Evolutionary conservation across 2,888 invertebrate genomes (phyloP).

Genomic region (Drosophila anceps): DNA sequence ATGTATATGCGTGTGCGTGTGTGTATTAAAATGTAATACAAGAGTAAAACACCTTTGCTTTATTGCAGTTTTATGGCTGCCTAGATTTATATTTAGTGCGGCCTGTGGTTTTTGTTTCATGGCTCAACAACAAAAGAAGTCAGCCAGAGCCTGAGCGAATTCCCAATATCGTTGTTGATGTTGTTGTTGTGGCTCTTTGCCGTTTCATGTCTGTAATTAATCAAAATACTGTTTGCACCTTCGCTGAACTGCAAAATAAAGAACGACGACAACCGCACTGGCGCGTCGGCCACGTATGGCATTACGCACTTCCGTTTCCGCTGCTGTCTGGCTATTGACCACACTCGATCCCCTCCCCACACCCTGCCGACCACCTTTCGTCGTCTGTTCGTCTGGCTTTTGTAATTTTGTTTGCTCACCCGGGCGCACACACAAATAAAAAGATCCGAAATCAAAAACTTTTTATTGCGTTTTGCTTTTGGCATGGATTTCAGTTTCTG

Average conservation of each 20-base stretch:
- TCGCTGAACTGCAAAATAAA: constrained; percentile 31
- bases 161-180: constrained; percentile 18
- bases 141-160: constrained; percentile 23
- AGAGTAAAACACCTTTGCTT: constrained; percentile 50
- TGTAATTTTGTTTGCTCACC: constrained; percentile 52
- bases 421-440: constrained; percentile 51
- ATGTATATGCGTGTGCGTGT: background rate
- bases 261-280: constrained; percentile 14
- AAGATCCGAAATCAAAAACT: constrained; percentile 66
- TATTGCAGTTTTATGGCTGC: constrained; percentile 73
- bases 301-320: constrained; percentile 76
- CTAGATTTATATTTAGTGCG: constrained; percentile 62
- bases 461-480: constrained; percentile 65
- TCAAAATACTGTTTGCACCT: constrained; percentile 74
- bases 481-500: constrained; percentile 12
- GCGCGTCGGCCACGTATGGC: constrained; percentile 62
- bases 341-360: background rate
- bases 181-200: constrained; percentile 36
- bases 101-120: constrained; percentile 62
- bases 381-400: constrained; percentile 15
- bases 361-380: background rate
- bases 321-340: constrained; percentile 28
- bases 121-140: constrained; percentile 52
- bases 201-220: constrained; percentile 67
- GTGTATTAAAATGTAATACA: constrained; percentile 18